Percentiles rank a stretch among this genome's conserved stretches.
Conservation (phyloP, 2,113 vertebrate species). For the Protobothrops mucrosquamatus region DNA sequence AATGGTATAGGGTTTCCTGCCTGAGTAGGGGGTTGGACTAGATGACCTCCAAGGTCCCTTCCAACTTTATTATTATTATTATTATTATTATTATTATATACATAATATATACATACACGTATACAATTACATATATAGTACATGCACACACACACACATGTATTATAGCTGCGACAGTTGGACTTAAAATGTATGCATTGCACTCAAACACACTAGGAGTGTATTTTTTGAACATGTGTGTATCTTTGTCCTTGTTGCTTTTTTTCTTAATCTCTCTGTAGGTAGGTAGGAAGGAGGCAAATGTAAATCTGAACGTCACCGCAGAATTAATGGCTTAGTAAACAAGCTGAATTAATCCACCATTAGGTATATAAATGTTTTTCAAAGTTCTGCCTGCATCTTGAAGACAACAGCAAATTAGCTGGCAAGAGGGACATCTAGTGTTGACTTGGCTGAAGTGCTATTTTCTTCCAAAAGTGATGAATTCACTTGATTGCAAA, state of each 20-base stretch:
- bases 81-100: no score
- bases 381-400: background rate
- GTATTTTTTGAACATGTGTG: background rate
- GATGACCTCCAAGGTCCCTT: no score
- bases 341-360: background rate
- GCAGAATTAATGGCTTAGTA: background rate
- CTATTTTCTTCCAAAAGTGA: background rate
- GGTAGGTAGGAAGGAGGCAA: background rate
- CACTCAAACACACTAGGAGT: background rate
- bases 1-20: no score
- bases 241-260: background rate
- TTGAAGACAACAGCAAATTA: slow-evolving; percentile 2
- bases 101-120: background rate
- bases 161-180: background rate
- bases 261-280: background rate
- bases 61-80: no score
- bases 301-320: background rate
- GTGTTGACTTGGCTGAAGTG: background rate
- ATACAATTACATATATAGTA: background rate
- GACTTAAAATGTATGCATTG: background rate
- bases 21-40: no score
- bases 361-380: background rate
- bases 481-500: background rate
- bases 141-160: background rate
- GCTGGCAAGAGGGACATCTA: background rate